Evolutionary conservation across 2,113 vertebrate genomes (phyloP).

Genomic region (Tetrao urogallus): DNA sequence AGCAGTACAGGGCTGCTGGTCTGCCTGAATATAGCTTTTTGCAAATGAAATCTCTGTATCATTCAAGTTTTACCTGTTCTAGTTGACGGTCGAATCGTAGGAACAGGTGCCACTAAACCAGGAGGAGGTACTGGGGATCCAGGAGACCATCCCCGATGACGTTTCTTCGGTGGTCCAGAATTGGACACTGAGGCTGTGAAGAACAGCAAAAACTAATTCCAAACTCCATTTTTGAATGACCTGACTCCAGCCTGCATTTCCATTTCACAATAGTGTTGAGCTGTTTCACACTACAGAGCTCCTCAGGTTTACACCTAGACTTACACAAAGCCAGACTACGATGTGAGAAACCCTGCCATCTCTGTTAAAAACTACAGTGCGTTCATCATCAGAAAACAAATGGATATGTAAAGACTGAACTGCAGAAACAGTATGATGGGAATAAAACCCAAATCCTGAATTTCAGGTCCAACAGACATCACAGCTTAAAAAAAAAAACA

Average conservation of each 20-base stretch:
- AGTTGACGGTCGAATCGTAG: conserved; percentile 84
- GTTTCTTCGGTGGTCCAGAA: conserved; percentile 96
- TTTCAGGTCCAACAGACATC: background rate
- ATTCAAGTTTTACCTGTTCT: conserved; percentile 79
- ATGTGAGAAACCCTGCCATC: background rate
- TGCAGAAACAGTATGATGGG: background rate
- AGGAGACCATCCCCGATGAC: conserved; percentile 95
- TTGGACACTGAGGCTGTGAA: conserved; percentile 83
- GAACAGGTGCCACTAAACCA: conserved; percentile 83
- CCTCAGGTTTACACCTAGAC: background rate
- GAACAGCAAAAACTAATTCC: background rate
- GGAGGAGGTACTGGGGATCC: conserved; percentile 83
- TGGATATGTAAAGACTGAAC: background rate
- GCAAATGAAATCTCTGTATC: background rate
- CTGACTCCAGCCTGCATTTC: background rate
- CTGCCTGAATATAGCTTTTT: background rate
- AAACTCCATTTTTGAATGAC: background rate
- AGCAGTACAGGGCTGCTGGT: background rate
- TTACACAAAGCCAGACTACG: background rate
- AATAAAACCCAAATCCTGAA: background rate
- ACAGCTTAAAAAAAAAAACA: background rate
- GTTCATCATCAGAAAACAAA: background rate
- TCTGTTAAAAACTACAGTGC: background rate
- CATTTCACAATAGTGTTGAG: background rate
- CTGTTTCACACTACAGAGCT: accelerated